Conservation (phyloP, 2,113 vertebrate species). For the Ranitomeya imitator region DNA sequence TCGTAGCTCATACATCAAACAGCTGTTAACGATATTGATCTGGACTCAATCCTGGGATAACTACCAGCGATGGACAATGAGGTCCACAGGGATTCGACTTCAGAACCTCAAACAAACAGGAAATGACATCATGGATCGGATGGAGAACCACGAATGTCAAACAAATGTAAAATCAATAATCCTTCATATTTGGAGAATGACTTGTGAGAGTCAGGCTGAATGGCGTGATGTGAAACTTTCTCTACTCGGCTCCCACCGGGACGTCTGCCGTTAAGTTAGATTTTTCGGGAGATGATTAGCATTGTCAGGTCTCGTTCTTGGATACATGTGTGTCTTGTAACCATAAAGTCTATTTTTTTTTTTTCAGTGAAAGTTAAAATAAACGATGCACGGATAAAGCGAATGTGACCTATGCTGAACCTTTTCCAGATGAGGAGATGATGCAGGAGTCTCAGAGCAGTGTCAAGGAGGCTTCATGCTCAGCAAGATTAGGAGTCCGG, state of each 20-base stretch:
- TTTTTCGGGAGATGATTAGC: constrained; percentile 25
- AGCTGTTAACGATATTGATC: constrained; percentile 1
- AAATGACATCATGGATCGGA: constrained; percentile 35
- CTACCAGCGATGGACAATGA: background rate
- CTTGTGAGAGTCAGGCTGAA: background rate
- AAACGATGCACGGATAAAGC: constrained; percentile 34
- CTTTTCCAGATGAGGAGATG: constrained; percentile 36
- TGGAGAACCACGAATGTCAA: constrained; percentile 10
- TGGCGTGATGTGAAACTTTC: constrained; percentile 3
- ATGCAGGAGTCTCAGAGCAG: constrained; percentile 16
- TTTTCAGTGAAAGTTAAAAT: constrained; percentile 43
- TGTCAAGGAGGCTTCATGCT: constrained; percentile 28
- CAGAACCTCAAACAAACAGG: constrained; percentile 13
- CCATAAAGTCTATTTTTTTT: background rate
- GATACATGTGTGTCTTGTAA: constrained; percentile 35
- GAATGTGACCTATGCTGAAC: constrained; percentile 27
- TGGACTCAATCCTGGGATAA: background rate
- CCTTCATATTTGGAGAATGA: constrained; percentile 10
- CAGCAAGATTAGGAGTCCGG: constrained; percentile 22
- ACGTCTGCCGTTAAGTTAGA: background rate
- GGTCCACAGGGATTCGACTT: background rate
- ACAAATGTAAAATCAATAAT: constrained; percentile 40
- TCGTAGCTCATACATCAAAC: background rate
- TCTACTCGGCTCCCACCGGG: background rate
- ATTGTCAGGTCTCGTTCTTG: constrained; percentile 10